Evolutionary conservation across 2,113 vertebrate genomes (phyloP), one percentile per base, ranked within the genome.

Genomic region (Bubo blakistoni): DNA sequence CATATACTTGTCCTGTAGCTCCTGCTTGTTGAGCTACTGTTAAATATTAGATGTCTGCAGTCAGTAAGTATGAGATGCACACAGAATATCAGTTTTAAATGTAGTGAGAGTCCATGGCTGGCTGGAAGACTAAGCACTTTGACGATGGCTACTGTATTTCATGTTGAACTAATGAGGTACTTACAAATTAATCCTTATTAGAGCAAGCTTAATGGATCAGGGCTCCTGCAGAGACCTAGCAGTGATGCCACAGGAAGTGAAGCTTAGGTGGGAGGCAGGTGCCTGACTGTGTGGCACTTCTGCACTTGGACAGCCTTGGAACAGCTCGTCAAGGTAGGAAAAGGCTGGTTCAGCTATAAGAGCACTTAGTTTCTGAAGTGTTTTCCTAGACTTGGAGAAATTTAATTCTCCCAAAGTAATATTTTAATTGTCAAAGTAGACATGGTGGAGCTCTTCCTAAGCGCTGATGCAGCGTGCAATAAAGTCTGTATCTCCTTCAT

Each of bases 151-250:
- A 67, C 83, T 52, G 69, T 30, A 59, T 36, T 89, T 86, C 1
- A 0, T 47, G 38, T 55, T 81, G 51, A 95, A 79, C 65, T 86
- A 81, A 91, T 30, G 65, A 91, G 24, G 81, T 59, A 34, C 44
- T 84, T 86, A 81, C 22, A 94, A 91, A 87, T 95, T 83, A 96
- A 89, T 94, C 47, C 55, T 91, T 86, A 71, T 66, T 55, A 86
- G 59, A 84, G 55, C 30, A 77, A 86, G 51, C 34, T 47, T 52
- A 91, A 83, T 5, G 20, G 51, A 88, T 63, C 46, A 88, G 63
- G 63, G 77, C 25, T 27, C 76, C 88, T 91, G 58, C 19, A 19
- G 80, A 86, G 46, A 25, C 46, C 76, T 40, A 27, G 76, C 86
- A 83, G 46, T n/a, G 63, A 55, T 11, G 86, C 46, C 59, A 49